phyloP scores from a whole-genome alignment of 2,888 invertebrate species.

The Bombylius discolor region DNA sequence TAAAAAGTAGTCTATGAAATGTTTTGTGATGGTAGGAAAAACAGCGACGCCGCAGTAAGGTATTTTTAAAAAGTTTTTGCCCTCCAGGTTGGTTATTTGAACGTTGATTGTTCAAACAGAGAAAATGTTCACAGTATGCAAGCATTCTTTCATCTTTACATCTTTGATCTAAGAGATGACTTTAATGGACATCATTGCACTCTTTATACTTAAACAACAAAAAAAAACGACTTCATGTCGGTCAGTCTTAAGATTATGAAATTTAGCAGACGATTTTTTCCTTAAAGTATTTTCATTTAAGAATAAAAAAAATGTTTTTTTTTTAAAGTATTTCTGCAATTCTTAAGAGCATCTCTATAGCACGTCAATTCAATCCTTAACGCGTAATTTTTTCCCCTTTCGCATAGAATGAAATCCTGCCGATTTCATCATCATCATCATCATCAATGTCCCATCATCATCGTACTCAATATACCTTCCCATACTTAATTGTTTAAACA shows the following conservation, averaged over 20 bases:
- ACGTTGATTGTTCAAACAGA: background rate
- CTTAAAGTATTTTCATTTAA: no score
- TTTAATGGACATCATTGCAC: conserved; percentile 7
- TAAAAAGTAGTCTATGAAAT: conserved; percentile 12
- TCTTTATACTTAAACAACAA: background rate
- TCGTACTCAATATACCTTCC: no score
- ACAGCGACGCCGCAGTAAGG: conserved; percentile 3
- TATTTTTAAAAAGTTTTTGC: conserved; percentile 1
- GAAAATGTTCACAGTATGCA: conserved; percentile 4
- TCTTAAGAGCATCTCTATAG: no score
- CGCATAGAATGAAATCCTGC: no score
- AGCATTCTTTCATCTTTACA: background rate
- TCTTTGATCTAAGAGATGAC: background rate
- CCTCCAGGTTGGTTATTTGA: background rate
- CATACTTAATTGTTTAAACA: no score
- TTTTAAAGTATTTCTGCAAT: background rate
- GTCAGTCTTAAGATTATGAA: conserved; percentile 11
- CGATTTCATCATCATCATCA: no score
- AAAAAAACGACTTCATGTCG: background rate
- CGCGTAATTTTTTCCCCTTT: no score
- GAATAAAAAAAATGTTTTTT: background rate
- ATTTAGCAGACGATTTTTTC: conserved; percentile 12
- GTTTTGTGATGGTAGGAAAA: background rate
- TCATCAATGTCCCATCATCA: no score
- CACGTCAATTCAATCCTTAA: no score